Base-by-base conservation (phyloP, 2,797 vertebrate species). In the Myotis pilosus region DNA sequence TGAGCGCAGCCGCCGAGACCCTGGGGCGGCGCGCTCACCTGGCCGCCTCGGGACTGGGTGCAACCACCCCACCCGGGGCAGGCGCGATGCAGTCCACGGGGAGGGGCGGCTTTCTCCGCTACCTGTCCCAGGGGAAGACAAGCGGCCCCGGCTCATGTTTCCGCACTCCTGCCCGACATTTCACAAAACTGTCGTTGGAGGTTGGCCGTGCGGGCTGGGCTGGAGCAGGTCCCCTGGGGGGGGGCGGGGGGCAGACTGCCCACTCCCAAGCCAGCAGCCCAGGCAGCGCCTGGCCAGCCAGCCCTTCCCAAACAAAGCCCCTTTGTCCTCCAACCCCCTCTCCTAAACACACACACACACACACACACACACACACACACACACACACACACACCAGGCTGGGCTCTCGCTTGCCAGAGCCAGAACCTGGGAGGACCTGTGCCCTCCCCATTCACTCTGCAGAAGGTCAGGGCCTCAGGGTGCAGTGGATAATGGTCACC, bases 1-100 rank as follows among this genome's bases (percentile, higher is more conserved):
- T 1, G 22, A 33, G 30, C 13, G 8, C 71, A 3, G 2, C 44
- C 13, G 3, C 13, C 0, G 23, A 53, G 79, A 41, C 8, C 20
- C 7, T 16, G 11, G 30, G 41, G 16, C 11, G 8, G 49, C 9
- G 55, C n/a, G 8, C 49, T 44, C 86, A 33, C 49, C 76, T 62
- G 76, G 75, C 75, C 0, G 16, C 41, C 86, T 57, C 15, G 3
- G 68, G 41, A 19, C 44, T 36, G 2, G 16, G 57, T 2, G 38
- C 84, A 38, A 6, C 49, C 36, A 25, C 53, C 22, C 36, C 9
- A 3, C 69, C 16, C 41, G 11, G 8, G 57, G 22, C 68, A 2
- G 23, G n/a, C n/a, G 60, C 5, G 0, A 20, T 23, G 16, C 33
- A 28, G 13, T 9, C 49, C n/a, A 12, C 71, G 44, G 49, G 25